Evolutionary conservation across 2,797 vertebrate genomes (phyloP), one percentile per base, ranked within the genome.

Genomic region (Cryptoblepharus egeriae): DNA sequence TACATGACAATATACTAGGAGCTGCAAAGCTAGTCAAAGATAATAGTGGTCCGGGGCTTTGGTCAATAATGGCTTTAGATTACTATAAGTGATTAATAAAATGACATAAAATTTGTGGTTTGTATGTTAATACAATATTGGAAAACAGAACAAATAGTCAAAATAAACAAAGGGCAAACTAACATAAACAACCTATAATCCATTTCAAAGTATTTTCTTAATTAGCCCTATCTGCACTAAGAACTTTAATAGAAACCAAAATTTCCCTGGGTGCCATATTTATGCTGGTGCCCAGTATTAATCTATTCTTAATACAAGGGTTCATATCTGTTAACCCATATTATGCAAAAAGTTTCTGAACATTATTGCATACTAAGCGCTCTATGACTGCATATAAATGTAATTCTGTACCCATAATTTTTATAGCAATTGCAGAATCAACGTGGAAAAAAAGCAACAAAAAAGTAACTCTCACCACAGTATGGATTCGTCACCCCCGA

Each of bases 391-490:
- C 16, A 55, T 10, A 18, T 42, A 35, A 32, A 35, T 15, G 30
- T 37, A 68, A 64, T 24, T 77, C 32, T 32, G 24, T 49, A 32
- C 28, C 15, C 35, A 28, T 70, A 11, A 22, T 39, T 52, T 84
- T 80, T n/a, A 15, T 12, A 77, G 35, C 42, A 77, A 78, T 61
- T 58, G 28, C 37, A 77, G 10, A 45, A 35, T 82, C 60, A 55
- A 76, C 1, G 28, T 1, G 89, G 89, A 90, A 77, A 71, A 52
- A 13, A 52, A 52, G 49, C 3, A 87, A 90, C 57, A 78, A 32
- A 85, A 85, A 74, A 83, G 74, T 75, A 90, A 82, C 65, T 91
- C 89, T 92, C 91, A 89, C 85, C 89, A 88, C 85, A 92, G 77
- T 82, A 92, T 0, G 80, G 80, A 87, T 89, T 91, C 32, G 28